A percentile compares a stretch with the other conserved stretches of the same genome.
phyloP scores from a whole-genome alignment of 2,113 vertebrate species.

The Pristiophorus japonicus region DNA sequence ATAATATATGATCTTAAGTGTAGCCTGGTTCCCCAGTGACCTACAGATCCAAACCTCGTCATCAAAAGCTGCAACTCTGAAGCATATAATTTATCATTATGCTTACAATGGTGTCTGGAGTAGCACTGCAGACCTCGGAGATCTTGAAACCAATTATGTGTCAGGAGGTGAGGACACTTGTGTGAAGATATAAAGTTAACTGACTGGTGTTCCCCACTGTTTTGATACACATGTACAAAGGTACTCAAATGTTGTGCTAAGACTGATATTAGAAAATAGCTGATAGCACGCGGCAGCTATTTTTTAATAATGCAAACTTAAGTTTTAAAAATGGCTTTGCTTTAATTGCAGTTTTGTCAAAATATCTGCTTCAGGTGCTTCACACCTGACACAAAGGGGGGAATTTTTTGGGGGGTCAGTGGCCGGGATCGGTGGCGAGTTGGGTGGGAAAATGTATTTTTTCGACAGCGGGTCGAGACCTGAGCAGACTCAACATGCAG shows the following conservation, averaged over 20 bases:
- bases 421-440: no score
- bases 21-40: constrained; percentile 25
- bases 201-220: background rate
- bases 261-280: background rate
- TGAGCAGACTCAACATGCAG: no score
- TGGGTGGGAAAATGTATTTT: no score
- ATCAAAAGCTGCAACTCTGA: background rate
- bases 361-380: background rate
- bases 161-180: background rate
- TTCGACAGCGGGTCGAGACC: no score
- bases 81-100: constrained; percentile 17
- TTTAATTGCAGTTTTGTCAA: background rate
- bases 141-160: background rate
- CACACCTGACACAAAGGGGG: background rate
- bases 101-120: background rate
- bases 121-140: background rate
- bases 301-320: background rate
- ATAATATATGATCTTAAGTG: constrained; percentile 33
- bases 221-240: background rate
- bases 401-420: no score
- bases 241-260: background rate
- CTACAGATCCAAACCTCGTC: background rate
- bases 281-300: background rate
- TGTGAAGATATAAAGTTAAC: background rate
- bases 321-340: background rate